A percentile compares a stretch with the other conserved stretches of the same genome.
Conservation (phyloP, 1,140 invertebrate genomes). For the Drosophila mayri region DNA sequence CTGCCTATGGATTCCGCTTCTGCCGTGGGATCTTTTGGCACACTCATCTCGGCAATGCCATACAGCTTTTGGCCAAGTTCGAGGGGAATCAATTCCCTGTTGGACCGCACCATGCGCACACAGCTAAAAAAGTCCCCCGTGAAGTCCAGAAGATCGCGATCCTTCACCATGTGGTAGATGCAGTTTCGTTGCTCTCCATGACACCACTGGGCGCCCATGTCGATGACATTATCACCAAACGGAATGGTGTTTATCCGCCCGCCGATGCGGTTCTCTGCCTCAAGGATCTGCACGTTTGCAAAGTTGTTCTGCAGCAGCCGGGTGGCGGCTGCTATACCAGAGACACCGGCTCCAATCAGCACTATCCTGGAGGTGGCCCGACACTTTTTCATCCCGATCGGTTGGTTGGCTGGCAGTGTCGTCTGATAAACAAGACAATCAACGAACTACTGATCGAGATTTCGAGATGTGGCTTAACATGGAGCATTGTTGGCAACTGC, state of each 20-base stretch:
- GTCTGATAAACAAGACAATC: conserved; percentile 16
- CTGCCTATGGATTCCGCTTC: conserved; percentile 78
- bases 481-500: conserved; percentile 2
- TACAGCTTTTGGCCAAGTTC: conserved; percentile 51
- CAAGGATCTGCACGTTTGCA: conserved; percentile 86
- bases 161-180: conserved; percentile 88
- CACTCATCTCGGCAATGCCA: conserved; percentile 8
- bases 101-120: conserved; percentile 70
- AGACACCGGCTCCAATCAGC: conserved; percentile 87
- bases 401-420: not conserved
- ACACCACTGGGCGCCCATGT: conserved; percentile 92
- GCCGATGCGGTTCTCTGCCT: conserved; percentile 90
- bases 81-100: conserved; percentile 69
- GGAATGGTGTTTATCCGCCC: conserved; percentile 87
- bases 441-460: conserved; percentile 32
- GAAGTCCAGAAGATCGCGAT: conserved; percentile 85
- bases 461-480: not conserved
- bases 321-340: conserved; percentile 87
- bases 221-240: conserved; percentile 88
- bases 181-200: conserved; percentile 91
- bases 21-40: conserved; percentile 3
- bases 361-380: conserved; percentile 70
- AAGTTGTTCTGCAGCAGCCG: conserved; percentile 86
- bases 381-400: conserved; percentile 32
- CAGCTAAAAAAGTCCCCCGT: conserved; percentile 37